phyloP scores from a whole-genome alignment of 2,888 invertebrate genomes.

The Bruchidius siliquastri region DNA sequence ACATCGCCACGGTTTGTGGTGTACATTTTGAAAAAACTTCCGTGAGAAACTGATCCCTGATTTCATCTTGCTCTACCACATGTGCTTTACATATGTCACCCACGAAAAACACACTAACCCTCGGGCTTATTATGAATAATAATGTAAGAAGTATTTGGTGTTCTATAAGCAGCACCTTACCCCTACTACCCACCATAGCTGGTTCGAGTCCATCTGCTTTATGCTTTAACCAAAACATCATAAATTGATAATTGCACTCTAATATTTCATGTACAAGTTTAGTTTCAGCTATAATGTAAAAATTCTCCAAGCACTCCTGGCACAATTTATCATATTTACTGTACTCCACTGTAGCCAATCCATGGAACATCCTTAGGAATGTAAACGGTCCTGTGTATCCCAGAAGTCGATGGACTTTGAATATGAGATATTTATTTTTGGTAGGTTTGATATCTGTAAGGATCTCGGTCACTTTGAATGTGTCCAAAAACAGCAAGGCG shows the following conservation, averaged over 20 bases:
- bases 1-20: background rate
- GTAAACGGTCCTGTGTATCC: background rate
- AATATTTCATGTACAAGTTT: background rate
- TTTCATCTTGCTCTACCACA: conserved; percentile 43
- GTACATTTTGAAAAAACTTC: conserved; percentile 44
- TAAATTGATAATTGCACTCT: background rate
- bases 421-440: background rate
- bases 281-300: background rate
- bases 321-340: background rate
- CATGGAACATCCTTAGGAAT: background rate
- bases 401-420: background rate
- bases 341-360: background rate
- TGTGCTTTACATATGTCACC: conserved; percentile 15
- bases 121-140: background rate
- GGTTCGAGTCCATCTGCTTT: background rate
- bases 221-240: background rate
- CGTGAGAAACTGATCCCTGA: conserved; percentile 56
- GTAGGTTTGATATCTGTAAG: background rate
- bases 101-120: background rate
- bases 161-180: background rate
- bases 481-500: background rate
- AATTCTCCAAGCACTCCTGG: background rate
- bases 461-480: background rate
- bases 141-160: background rate
- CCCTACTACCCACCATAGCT: background rate